Conservation (phyloP, 2,113 vertebrate species). For the Cacatua alba region DNA sequence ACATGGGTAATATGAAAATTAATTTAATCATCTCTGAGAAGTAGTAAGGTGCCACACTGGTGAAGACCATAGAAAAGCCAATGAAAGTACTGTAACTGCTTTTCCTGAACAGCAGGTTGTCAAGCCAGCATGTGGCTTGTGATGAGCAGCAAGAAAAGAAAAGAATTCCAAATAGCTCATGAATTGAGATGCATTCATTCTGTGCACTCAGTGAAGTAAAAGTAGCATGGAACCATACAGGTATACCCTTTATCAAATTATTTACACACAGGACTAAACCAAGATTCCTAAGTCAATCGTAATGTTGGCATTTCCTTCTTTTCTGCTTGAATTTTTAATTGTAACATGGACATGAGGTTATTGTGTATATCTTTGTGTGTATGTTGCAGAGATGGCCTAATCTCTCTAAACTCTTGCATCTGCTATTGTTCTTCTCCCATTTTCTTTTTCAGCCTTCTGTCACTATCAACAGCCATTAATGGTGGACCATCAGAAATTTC, state of each 20-base stretch:
- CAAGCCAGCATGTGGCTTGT: neutral
- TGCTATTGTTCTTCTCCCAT: neutral
- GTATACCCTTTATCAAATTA: neutral
- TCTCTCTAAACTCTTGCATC: neutral
- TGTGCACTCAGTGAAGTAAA: neutral
- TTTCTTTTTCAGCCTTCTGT: neutral
- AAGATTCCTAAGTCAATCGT: neutral
- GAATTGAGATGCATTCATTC: neutral
- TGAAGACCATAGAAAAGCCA: neutral
- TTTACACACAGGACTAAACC: neutral
- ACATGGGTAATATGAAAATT: neutral
- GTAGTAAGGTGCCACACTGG: neutral
- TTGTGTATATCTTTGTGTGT: neutral
- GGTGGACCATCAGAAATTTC: neutral
- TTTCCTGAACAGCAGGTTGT: neutral
- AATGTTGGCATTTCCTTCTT: neutral
- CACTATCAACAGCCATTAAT: neutral
- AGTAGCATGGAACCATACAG: neutral
- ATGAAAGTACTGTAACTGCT: neutral
- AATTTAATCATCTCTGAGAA: neutral
- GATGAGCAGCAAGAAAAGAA: neutral
- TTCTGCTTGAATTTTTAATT: neutral
- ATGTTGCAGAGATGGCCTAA: neutral
- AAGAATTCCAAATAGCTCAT: neutral
- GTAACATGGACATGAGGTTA: neutral